Evolutionary conservation across 2,113 vertebrate species (phyloP).

Genomic region (Elanus axillaris): DNA sequence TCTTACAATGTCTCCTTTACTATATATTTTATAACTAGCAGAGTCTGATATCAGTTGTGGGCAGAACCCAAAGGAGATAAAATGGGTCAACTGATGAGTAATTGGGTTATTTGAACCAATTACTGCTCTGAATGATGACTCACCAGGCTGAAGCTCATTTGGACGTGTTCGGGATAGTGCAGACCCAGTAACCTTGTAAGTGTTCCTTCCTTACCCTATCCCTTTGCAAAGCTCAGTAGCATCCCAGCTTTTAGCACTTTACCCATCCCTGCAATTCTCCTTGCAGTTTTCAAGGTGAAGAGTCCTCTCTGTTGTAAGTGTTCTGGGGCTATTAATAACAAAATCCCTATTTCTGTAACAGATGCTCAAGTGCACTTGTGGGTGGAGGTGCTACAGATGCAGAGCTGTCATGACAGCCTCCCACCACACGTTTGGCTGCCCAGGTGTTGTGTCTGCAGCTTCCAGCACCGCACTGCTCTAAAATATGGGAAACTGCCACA

Average conservation of each 20-base stretch:
- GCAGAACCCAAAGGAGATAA: background rate
- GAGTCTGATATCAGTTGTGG: background rate
- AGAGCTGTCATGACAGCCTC: background rate
- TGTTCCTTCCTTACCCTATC: background rate
- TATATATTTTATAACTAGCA: background rate
- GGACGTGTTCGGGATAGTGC: background rate
- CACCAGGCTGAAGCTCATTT: background rate
- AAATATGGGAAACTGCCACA: background rate
- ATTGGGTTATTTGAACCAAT: background rate
- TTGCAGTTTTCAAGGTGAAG: background rate
- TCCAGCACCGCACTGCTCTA: background rate
- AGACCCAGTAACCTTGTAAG: background rate
- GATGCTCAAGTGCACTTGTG: background rate
- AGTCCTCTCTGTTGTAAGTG: background rate
- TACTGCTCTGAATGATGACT: background rate
- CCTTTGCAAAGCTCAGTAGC: background rate
- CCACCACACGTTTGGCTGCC: rapidly evolving
- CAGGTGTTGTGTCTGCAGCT: background rate
- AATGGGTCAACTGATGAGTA: background rate
- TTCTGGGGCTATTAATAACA: background rate
- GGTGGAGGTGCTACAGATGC: background rate
- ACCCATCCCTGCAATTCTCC: background rate
- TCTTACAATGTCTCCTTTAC: background rate
- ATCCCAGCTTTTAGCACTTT: background rate
- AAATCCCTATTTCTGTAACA: background rate